phyloP scores from a whole-genome alignment of 2,113 vertebrate species.

The Rousettus leschenaultii region DNA sequence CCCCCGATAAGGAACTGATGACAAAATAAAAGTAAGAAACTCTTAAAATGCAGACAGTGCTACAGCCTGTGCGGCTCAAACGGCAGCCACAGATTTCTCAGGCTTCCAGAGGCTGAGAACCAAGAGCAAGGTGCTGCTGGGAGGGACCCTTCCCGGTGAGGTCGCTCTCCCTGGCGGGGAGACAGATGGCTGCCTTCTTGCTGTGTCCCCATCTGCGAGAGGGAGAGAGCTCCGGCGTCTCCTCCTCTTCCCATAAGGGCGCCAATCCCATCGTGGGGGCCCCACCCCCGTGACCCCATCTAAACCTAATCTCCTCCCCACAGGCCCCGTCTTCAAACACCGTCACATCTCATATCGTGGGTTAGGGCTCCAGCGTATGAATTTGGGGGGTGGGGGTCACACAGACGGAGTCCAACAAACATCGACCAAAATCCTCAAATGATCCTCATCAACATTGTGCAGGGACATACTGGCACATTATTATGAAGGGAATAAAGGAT shows the following conservation, averaged over 20 bases:
- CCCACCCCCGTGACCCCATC: neutral
- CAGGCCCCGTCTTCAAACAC: neutral
- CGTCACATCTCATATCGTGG: neutral
- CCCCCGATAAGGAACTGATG: neutral
- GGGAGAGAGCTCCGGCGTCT: too few species aligned
- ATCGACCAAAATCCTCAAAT: neutral
- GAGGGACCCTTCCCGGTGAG: neutral
- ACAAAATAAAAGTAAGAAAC: neutral
- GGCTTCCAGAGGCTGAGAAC: neutral
- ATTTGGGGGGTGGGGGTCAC: neutral
- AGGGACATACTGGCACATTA: neutral
- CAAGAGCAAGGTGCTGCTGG: neutral
- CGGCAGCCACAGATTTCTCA: neutral
- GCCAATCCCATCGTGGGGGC: neutral
- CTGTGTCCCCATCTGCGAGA: accelerated
- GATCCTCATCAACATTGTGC: neutral
- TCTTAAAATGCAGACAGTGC: neutral
- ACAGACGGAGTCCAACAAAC: neutral
- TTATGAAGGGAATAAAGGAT: neutral
- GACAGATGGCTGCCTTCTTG: neutral
- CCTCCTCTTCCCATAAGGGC: neutral
- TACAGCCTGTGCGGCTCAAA: neutral
- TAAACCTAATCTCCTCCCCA: neutral
- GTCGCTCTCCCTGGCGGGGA: neutral
- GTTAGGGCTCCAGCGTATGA: neutral